Conservation (phyloP, 2,113 vertebrate species). For the Dendropsophus ebraccatus region DNA sequence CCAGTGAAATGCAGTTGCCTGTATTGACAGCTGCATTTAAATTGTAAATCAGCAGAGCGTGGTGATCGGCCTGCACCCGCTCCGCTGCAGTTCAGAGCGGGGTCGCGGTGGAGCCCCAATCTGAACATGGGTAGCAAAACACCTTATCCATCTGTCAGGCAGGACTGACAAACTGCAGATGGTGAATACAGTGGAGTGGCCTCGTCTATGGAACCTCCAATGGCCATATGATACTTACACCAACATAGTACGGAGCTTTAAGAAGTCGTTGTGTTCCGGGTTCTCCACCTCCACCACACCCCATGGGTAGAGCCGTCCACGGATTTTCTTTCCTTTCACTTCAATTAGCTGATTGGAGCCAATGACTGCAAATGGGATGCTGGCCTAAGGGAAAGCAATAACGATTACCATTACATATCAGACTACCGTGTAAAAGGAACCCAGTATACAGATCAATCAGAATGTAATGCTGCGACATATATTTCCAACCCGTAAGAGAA, state of each 20-base stretch:
- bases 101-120: too few species aligned
- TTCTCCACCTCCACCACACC: constrained; percentile 88
- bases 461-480: too few species aligned
- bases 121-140: too few species aligned
- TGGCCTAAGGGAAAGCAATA: constrained; percentile 71
- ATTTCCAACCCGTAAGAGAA: too few species aligned
- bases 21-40: too few species aligned
- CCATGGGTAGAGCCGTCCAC: constrained; percentile 84
- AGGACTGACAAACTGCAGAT: not conserved
- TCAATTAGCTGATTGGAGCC: constrained; percentile 90
- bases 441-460: too few species aligned
- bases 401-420: not conserved
- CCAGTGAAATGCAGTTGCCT: too few species aligned
- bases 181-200: not conserved
- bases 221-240: constrained; percentile 75
- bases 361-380: constrained; percentile 86
- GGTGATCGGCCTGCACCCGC: too few species aligned
- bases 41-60: too few species aligned
- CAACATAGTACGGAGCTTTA: constrained; percentile 85
- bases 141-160: too few species aligned
- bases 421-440: not conserved
- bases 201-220: too few species aligned
- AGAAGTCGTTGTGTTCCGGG: constrained; percentile 92
- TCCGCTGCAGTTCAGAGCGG: too few species aligned
- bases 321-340: constrained; percentile 91